phyloP scores from a whole-genome alignment of 1,140 invertebrate species.

The Ctenoplectra terminalis region DNA sequence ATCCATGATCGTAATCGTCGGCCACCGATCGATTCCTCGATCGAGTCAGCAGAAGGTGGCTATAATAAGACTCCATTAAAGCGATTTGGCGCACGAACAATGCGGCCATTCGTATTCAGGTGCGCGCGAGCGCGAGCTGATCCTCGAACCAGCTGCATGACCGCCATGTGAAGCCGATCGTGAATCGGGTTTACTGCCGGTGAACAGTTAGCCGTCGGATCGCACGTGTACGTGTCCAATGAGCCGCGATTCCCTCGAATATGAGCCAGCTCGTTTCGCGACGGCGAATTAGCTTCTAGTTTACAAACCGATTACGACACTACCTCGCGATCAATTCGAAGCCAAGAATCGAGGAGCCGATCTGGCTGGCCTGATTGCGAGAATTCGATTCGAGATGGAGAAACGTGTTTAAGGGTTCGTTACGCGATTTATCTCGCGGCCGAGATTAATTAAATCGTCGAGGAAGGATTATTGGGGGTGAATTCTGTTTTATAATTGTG shows the following conservation, averaged over 20 bases:
- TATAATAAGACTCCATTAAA: conserved; percentile 68
- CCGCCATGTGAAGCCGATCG: conserved; percentile 67
- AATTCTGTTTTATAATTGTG: no score
- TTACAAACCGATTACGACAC: conserved; percentile 16
- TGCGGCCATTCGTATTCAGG: conserved; percentile 63
- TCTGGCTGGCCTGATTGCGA: no score
- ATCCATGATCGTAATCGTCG: conserved; percentile 20
- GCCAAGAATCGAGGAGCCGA: background rate
- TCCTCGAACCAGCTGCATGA: conserved; percentile 61
- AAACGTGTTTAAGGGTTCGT: conserved; percentile 5
- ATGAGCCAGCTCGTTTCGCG: conserved; percentile 25
- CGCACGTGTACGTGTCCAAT: conserved; percentile 69
- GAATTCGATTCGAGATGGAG: background rate
- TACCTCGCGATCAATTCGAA: conserved; percentile 7
- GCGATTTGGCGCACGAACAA: conserved; percentile 63
- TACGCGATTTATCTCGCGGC: background rate
- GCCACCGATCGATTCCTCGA: conserved; percentile 42
- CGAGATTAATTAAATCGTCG: conserved; percentile 1
- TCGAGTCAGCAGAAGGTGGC: conserved; percentile 45
- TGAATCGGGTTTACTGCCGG: conserved; percentile 66
- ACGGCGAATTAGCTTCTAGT: conserved; percentile 45
- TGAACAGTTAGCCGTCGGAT: conserved; percentile 63
- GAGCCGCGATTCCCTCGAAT: conserved; percentile 57
- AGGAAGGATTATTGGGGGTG: no score
- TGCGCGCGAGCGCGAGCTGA: conserved; percentile 38